Evolutionary conservation across 2,888 invertebrate genomes (phyloP).

Genomic region (Achlya flavicornis): DNA sequence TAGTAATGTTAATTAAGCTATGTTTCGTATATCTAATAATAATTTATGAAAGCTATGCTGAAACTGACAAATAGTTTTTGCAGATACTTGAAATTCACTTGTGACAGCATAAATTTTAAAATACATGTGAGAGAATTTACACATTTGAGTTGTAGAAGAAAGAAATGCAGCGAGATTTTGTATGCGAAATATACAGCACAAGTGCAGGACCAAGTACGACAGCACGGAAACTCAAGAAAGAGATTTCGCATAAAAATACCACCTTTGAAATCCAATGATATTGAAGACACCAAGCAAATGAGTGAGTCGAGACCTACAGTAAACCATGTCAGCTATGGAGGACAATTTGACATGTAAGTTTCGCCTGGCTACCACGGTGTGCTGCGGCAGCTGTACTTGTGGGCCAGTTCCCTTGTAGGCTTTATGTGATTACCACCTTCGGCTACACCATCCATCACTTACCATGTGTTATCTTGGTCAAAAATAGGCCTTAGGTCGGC

Average conservation of each 20-base stretch:
- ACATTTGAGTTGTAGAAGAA: constrained; percentile 55
- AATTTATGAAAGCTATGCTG: constrained; percentile 72
- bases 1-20: constrained; percentile 52
- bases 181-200: constrained; percentile 37
- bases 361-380: neutral
- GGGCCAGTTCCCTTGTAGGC: no score
- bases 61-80: constrained; percentile 77
- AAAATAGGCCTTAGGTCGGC: no score
- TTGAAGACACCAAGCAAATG: constrained; percentile 56
- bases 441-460: no score
- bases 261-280: constrained; percentile 47
- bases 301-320: constrained; percentile 60
- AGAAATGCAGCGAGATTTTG: constrained; percentile 52
- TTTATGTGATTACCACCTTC: no score
- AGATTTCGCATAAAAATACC: constrained; percentile 49
- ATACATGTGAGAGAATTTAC: constrained; percentile 57
- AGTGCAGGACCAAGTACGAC: constrained; percentile 42
- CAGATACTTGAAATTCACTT: constrained; percentile 71
- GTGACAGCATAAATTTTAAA: constrained; percentile 54
- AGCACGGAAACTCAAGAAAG: constrained; percentile 51
- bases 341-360: constrained; percentile 68
- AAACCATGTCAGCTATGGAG: constrained; percentile 61
- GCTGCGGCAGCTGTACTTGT: no score
- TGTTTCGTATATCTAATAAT: constrained; percentile 51
- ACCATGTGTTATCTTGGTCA: no score